Evolutionary conservation across 1,140 invertebrate genomes (phyloP), one percentile per base, ranked within the genome.

Genomic region (Mercenaria mercenaria): DNA sequence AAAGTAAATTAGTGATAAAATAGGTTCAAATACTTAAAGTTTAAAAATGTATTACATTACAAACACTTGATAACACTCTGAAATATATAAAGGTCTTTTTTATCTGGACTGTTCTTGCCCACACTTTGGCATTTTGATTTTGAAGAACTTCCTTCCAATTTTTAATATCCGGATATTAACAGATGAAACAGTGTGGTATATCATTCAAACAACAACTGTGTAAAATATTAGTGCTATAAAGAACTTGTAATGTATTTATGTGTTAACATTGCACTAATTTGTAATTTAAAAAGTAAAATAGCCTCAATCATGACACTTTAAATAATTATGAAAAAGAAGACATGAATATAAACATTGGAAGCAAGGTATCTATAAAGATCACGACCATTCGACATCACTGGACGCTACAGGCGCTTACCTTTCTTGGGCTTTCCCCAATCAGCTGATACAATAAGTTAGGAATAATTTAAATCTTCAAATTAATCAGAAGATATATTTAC

Each of bases 351-450:
- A 50, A 18, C n/a, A 69, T 72, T 34, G n/a, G 23, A 88, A 88
- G 86, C 86, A 50, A 88, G 86, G 86, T 43, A 20, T 79, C 43
- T 81, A 59, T 77, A 88, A 50, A 79, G 43, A 79, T 52, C n/a
- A 88, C 86, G 76, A 81, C 43, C 72, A 81, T 69, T 79, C 76
- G 32, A 88, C 76, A 81, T 32, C 77, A 81, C 86, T 77, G 37
- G 41, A 88, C 76, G 34, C 77, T 80, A 88, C 61, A 88, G 23
- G 13, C n/a, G 50, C 86, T 88, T 88, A 88, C 86, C 86, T 88
- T 88, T 88, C 34, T 80, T 88, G 59, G 86, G 86, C 59, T 81
- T 81, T 72, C 86, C 86, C 86, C 86, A 88, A 88, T 88, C 86
- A 41, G 86, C 86, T 88, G 72, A 80, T 64, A 81, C 86, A 88